A percentile compares a stretch with the other conserved stretches of the same genome.
Conservation (phyloP, 1,140 invertebrate genomes). For the Trachelipus rathkii region DNA sequence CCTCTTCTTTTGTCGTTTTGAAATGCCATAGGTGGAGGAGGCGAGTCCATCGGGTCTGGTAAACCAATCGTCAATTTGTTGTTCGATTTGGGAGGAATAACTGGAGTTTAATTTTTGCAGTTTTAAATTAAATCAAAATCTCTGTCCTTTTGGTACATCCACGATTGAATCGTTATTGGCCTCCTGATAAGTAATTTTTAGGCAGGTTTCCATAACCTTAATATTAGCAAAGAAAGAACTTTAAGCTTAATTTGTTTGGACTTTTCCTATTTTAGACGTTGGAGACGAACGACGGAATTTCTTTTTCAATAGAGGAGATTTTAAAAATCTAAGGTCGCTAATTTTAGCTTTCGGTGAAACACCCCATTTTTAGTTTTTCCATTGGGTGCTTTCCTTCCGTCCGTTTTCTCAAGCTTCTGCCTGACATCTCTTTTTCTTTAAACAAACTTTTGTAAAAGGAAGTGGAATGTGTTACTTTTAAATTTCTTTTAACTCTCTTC, state of each 20-base stretch:
- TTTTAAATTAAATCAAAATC: background rate
- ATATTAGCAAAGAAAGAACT: too few relatives aligned
- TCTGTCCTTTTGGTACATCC: background rate
- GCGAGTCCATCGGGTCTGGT: background rate
- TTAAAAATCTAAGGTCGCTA: too few relatives aligned
- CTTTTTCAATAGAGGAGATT: too few relatives aligned
- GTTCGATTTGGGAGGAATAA: background rate
- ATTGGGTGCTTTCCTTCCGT: too few relatives aligned
- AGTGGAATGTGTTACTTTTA: background rate
- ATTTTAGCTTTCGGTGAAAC: too few relatives aligned
- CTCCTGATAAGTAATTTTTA: background rate
- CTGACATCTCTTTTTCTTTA: background rate
- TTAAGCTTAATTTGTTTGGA: too few relatives aligned
- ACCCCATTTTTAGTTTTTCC: too few relatives aligned
- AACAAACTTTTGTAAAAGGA: background rate
- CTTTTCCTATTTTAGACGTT: too few relatives aligned
- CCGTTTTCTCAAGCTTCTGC: too few relatives aligned
- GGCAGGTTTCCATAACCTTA: background rate
- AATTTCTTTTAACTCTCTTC: background rate
- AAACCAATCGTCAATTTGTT: background rate
- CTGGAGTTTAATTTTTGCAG: background rate
- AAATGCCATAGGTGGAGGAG: background rate
- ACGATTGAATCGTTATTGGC: background rate
- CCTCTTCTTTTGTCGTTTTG: too few relatives aligned
- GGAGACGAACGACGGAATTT: too few relatives aligned